phyloP scores from a whole-genome alignment of 2,888 invertebrate species.

The Exephanes ischioxanthus region DNA sequence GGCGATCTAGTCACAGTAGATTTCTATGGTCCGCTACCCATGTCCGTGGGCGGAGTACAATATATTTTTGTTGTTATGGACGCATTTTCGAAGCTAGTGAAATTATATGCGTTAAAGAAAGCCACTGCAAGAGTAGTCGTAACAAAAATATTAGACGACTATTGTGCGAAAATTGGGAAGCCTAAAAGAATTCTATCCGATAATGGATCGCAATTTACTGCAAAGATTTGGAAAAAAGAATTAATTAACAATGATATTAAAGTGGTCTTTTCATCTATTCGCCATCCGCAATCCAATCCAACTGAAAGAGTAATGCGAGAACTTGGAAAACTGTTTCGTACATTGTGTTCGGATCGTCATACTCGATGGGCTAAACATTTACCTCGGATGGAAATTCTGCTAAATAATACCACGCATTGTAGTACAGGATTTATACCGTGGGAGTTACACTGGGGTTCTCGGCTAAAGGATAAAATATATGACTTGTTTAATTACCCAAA shows the following conservation, averaged over 20 bases:
- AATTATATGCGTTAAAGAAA: no score
- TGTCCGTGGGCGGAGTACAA: conserved; percentile 52
- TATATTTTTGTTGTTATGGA: conserved; percentile 57
- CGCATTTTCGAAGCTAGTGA: conserved; percentile 29
- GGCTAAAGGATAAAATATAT: conserved; percentile 19
- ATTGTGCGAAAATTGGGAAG: conserved; percentile 12
- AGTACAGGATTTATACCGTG: conserved; percentile 11
- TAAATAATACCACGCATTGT: conserved; percentile 11
- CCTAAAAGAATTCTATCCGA: conserved; percentile 28
- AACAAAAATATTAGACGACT: conserved; percentile 18
- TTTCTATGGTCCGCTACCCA: conserved; percentile 63
- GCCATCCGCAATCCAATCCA: conserved; percentile 35
- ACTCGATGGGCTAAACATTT: conserved; percentile 33
- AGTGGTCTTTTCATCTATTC: conserved; percentile 10
- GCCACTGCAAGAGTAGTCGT: no score
- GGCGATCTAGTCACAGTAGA: conserved; percentile 59
- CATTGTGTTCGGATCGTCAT: conserved; percentile 5
- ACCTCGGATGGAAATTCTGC: background rate
- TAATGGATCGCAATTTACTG: conserved; percentile 55
- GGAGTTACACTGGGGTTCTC: conserved; percentile 42
- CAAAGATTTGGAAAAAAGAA: conserved; percentile 30
- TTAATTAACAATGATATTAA: conserved; percentile 16
- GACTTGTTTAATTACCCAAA: background rate
- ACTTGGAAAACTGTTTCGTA: conserved; percentile 18
- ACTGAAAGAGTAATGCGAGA: conserved; percentile 36